Evolutionary conservation across 2,888 invertebrate species (phyloP).

Genomic region (Hemicrepidius hirtus): DNA sequence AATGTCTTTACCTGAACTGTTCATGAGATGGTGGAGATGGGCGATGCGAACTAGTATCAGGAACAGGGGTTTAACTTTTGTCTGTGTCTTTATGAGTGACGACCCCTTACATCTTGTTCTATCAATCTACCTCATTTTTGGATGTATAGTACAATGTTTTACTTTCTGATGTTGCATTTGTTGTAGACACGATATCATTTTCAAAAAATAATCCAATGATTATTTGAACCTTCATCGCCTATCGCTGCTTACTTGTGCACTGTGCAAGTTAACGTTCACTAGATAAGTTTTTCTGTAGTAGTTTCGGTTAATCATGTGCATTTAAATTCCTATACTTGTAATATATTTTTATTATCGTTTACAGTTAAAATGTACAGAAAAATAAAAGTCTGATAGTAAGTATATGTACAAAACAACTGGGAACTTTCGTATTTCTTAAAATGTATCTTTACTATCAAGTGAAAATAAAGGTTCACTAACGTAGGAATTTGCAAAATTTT

Average conservation of each 20-base stretch:
- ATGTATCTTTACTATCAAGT: conserved; percentile 35
- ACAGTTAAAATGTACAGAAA: conserved; percentile 40
- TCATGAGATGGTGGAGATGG: too few relatives aligned
- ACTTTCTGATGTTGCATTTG: background rate
- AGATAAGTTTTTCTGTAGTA: conserved; percentile 26
- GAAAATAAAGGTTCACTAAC: conserved; percentile 37
- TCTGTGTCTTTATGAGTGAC: too few relatives aligned
- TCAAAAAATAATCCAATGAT: too few relatives aligned
- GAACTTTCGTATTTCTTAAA: conserved; percentile 34
- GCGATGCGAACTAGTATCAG: too few relatives aligned
- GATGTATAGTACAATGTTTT: conserved; percentile 17
- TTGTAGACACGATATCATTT: background rate
- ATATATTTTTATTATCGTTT: conserved; percentile 37
- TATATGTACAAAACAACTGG: conserved; percentile 42
- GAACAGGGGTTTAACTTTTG: too few relatives aligned
- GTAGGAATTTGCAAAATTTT: conserved; percentile 19
- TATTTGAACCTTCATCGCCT: background rate
- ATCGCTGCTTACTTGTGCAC: conserved; percentile 2
- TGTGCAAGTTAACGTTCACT: conserved; percentile 20
- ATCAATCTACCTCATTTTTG: conserved; percentile 19
- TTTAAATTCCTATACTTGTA: conserved; percentile 26
- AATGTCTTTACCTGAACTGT: background rate
- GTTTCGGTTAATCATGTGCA: conserved; percentile 24
- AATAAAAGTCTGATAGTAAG: conserved; percentile 48
- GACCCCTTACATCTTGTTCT: background rate